These are phyloP conservation scores for Oreortyx pictus DNA, from an alignment of 2,797 vertebrate species.

Conservation along the genomic window DNA sequence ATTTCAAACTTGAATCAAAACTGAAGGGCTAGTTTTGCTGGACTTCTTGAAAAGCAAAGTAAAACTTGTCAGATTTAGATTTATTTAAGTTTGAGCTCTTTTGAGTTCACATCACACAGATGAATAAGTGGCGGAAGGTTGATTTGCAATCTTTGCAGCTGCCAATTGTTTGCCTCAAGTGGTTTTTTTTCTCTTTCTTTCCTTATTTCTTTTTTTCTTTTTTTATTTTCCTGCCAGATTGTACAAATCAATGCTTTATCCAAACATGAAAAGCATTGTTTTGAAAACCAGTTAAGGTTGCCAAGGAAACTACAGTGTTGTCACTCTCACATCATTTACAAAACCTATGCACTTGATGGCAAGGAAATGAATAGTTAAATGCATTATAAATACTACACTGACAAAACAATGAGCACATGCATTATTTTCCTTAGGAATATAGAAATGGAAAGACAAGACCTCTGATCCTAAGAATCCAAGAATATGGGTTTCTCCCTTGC, in stretches of 20 bases:
- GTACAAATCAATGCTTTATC: slow-evolving; percentile 54
- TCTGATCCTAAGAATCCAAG: neutral
- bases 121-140: neutral
- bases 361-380: slow-evolving; percentile 65
- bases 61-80: neutral
- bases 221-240: neutral
- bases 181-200: neutral
- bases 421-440: slow-evolving; percentile 51
- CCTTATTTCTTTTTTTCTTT: neutral
- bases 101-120: neutral
- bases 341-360: slow-evolving; percentile 43
- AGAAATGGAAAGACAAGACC: slow-evolving; percentile 27
- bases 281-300: slow-evolving; percentile 59
- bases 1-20: neutral
- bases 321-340: slow-evolving; percentile 58
- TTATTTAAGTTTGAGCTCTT: neutral
- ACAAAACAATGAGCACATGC: slow-evolving; percentile 39
- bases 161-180: neutral
- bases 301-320: slow-evolving; percentile 51
- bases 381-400: slow-evolving; percentile 44
- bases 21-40: neutral
- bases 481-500: neutral
- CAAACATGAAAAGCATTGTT: slow-evolving; percentile 56
- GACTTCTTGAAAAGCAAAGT: neutral
- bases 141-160: neutral